These are phyloP conservation scores for Subacronicta megacephala DNA, from an alignment of 2,888 invertebrate genomes.

Conservation along the genomic window DNA sequence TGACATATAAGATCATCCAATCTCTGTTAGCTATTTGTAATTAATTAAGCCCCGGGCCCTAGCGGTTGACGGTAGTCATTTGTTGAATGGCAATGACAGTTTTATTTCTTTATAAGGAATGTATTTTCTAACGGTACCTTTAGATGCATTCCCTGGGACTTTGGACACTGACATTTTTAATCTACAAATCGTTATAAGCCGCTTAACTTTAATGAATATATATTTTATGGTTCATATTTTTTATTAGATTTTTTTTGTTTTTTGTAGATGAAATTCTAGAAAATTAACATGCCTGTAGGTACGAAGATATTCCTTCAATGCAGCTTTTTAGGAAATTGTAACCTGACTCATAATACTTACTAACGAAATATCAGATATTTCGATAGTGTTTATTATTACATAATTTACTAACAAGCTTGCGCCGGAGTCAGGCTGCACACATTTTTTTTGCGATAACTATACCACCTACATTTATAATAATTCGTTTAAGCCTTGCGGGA, in stretches of 20 bases:
- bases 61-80: slow-evolving; percentile 76
- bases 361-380: no score
- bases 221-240: slow-evolving; percentile 4
- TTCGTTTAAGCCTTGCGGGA: no score
- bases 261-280: no score
- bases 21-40: slow-evolving; percentile 78
- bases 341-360: no score
- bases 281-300: no score
- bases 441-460: no score
- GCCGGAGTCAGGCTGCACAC: no score
- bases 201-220: neutral
- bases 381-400: no score
- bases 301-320: no score
- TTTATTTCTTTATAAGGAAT: slow-evolving; percentile 64
- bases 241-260: neutral
- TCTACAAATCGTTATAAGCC: slow-evolving; percentile 8
- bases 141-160: slow-evolving; percentile 28
- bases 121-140: slow-evolving; percentile 60
- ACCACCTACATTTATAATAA: no score
- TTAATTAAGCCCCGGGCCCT: slow-evolving; percentile 72
- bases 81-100: slow-evolving; percentile 67
- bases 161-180: slow-evolving; percentile 27
- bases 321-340: no score
- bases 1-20: slow-evolving; percentile 77
- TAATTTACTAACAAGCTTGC: no score